Evolutionary conservation across 2,113 vertebrate species (phyloP).

Genomic region (Chionis minor): DNA sequence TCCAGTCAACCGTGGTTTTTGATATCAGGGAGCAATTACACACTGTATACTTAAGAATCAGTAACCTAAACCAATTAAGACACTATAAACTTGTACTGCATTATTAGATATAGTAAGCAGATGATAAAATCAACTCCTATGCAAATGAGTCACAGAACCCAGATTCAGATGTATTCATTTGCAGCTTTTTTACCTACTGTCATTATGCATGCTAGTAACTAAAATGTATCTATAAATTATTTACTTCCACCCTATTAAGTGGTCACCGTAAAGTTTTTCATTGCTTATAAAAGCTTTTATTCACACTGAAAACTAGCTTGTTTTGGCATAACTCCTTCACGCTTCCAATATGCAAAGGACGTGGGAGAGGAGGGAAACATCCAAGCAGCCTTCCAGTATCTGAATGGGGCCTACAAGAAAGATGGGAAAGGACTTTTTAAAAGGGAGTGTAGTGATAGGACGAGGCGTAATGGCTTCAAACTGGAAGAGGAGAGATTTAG

Average conservation of each 20-base stretch:
- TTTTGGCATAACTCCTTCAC: background rate
- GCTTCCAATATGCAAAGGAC: background rate
- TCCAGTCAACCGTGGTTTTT: background rate
- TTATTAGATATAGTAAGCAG: background rate
- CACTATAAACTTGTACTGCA: background rate
- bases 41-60: background rate
- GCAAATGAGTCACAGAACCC: background rate
- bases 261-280: background rate
- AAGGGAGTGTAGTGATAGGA: too few relatives aligned
- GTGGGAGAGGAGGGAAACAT: too few relatives aligned
- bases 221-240: background rate
- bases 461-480: too few relatives aligned
- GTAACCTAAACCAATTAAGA: slow-evolving; percentile 30
- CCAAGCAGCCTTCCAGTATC: too few relatives aligned
- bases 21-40: slow-evolving; percentile 10
- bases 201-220: background rate
- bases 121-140: background rate
- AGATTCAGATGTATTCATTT: background rate
- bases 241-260: background rate
- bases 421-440: too few relatives aligned
- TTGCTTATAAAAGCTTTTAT: background rate
- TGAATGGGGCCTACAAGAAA: too few relatives aligned
- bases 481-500: too few relatives aligned
- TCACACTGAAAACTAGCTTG: background rate
- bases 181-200: background rate